Conservation (phyloP, 2,888 invertebrate genomes). For the Chalcosyrphus nemorum region DNA sequence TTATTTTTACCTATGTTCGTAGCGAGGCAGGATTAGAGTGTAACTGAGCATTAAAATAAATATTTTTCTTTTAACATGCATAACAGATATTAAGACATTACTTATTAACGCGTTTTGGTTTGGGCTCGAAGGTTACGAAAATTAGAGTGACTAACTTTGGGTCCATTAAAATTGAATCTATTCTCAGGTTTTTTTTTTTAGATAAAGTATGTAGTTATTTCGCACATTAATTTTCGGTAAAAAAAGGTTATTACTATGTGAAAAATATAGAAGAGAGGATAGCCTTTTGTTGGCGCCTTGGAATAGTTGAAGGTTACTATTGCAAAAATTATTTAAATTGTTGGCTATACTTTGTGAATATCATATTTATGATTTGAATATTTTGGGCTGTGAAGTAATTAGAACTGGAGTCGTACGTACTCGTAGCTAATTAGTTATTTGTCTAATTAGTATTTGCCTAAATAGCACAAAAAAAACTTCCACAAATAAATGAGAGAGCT, state of each 20-base stretch:
- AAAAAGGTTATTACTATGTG: constrained; percentile 19
- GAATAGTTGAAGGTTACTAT: constrained; percentile 29
- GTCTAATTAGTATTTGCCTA: too few species aligned
- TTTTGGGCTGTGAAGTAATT: neutral
- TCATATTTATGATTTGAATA: constrained; percentile 9
- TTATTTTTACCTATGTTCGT: constrained; percentile 2
- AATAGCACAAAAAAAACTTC: too few species aligned
- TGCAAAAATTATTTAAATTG: constrained; percentile 15
- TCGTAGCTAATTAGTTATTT: neutral
- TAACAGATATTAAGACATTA: constrained; percentile 18
- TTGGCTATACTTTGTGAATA: neutral
- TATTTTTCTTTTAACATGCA: neutral
- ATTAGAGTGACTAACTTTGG: neutral
- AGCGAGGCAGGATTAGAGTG: neutral
- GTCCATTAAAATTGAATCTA: constrained; percentile 2
- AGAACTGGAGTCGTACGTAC: neutral
- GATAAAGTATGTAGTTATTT: constrained; percentile 38
- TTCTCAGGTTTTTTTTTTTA: neutral
- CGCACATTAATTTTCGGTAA: constrained; percentile 32
- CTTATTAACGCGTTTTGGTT: neutral
- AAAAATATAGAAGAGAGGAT: neutral
- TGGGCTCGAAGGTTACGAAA: neutral
- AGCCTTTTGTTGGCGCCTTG: neutral
- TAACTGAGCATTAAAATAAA: constrained; percentile 40
- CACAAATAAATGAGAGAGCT: too few species aligned